Conservation (phyloP, 2,113 vertebrate genomes). For the Apaloderma vittatum region DNA sequence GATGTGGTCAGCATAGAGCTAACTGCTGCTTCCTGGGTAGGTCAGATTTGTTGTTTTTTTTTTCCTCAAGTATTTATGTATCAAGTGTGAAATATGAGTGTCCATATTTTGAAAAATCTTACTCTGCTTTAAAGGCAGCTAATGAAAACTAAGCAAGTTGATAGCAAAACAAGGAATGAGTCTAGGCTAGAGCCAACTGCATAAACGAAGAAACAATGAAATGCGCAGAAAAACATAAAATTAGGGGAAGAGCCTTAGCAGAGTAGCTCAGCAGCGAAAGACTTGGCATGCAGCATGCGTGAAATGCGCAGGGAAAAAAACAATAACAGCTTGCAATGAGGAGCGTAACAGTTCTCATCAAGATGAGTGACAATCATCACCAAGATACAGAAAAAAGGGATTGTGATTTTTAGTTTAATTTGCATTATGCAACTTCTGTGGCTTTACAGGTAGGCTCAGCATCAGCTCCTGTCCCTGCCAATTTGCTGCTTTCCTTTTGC, state of each 20-base stretch:
- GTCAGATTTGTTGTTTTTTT: not conserved
- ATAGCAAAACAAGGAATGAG: not conserved
- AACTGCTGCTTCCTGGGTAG: not conserved
- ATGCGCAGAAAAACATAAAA: fast-evolving
- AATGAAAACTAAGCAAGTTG: not conserved
- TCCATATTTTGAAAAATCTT: not conserved
- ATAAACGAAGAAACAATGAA: not conserved
- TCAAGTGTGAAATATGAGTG: not conserved
- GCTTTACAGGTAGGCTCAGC: not conserved
- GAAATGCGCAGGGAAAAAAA: not conserved
- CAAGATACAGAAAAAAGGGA: not conserved
- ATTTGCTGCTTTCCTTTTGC: not conserved
- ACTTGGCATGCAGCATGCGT: not conserved
- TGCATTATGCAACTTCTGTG: not conserved
- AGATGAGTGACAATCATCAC: not conserved
- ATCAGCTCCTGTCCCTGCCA: not conserved
- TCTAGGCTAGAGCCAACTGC: not conserved
- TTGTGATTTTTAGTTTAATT: not conserved
- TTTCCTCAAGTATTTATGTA: not conserved
- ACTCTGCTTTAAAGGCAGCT: not conserved
- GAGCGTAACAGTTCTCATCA: not conserved
- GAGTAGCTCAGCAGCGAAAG: not conserved
- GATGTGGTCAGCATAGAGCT: not conserved
- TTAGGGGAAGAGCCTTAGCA: not conserved
- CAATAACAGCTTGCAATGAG: not conserved